A percentile compares a stretch with the other conserved stretches of the same genome.
These are phyloP conservation scores for Malurus elegans DNA, from an alignment of 2,113 vertebrate genomes.

Conservation along the genomic window DNA sequence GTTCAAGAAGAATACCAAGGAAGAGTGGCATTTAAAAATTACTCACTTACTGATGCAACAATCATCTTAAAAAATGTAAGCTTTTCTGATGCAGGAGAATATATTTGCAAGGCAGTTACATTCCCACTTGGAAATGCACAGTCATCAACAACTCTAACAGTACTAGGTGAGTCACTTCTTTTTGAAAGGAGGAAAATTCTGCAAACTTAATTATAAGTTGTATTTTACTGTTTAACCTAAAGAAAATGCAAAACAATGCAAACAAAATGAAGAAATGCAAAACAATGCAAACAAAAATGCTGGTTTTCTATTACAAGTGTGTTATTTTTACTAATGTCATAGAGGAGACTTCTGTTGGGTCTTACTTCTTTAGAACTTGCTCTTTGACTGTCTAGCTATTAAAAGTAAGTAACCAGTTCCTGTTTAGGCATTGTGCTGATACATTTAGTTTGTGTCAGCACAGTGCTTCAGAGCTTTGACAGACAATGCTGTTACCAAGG, in stretches of 20 bases:
- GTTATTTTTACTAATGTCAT: background rate
- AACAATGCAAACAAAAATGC: too few species aligned
- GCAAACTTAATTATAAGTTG: background rate
- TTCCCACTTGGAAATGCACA: slow-evolving; percentile 93
- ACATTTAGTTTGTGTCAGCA: background rate
- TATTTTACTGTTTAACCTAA: background rate
- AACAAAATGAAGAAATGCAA: too few species aligned
- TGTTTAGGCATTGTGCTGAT: background rate
- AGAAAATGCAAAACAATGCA: background rate
- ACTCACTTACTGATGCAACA: slow-evolving; percentile 87
- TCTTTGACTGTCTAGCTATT: background rate
- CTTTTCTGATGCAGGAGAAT: slow-evolving; percentile 89
- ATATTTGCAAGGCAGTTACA: slow-evolving; percentile 92
- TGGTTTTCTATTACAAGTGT: background rate
- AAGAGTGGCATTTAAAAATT: slow-evolving; percentile 86
- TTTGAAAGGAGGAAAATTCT: background rate
- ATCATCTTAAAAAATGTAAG: slow-evolving; percentile 84
- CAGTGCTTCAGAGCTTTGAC: background rate
- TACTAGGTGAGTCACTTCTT: slow-evolving; percentile 84
- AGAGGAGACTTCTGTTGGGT: background rate
- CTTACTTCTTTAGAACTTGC: background rate
- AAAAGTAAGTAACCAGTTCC: background rate
- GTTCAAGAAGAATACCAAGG: slow-evolving; percentile 82
- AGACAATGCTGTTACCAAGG: background rate
- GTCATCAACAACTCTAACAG: slow-evolving; percentile 83